These are phyloP conservation scores for Gymnosoma rotundatum DNA, from an alignment of 2,888 invertebrate species.

Conservation along the genomic window DNA sequence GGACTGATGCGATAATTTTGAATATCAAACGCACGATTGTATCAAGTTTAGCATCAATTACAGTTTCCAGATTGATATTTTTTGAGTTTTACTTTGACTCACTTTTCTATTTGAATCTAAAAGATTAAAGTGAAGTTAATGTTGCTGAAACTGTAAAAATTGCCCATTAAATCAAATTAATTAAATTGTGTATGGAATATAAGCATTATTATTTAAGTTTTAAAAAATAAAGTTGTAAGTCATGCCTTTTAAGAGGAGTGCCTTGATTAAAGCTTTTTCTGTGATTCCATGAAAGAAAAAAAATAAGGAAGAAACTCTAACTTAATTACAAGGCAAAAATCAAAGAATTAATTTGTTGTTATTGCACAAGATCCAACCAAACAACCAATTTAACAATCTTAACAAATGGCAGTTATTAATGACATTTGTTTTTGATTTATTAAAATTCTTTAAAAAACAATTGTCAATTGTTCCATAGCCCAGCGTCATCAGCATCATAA, in stretches of 20 bases:
- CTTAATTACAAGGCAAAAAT: constrained; percentile 46
- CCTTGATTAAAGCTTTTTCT: background rate
- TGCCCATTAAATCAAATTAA: background rate
- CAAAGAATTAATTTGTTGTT: constrained; percentile 23
- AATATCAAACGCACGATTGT: too few relatives aligned
- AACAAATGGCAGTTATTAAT: constrained; percentile 49
- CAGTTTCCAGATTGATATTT: too few relatives aligned
- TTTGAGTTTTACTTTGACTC: too few relatives aligned
- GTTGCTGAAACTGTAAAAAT: too few relatives aligned
- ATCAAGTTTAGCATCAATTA: too few relatives aligned
- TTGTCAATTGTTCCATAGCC: constrained; percentile 43
- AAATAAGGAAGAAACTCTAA: constrained; percentile 9
- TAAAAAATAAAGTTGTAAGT: constrained; percentile 35
- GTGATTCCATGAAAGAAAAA: background rate
- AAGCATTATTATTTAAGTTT: background rate
- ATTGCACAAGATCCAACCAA: constrained; percentile 16
- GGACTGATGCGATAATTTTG: too few relatives aligned
- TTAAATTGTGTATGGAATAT: background rate
- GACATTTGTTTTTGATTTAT: constrained; percentile 50
- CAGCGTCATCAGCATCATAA: constrained; percentile 4
- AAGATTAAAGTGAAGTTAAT: too few relatives aligned
- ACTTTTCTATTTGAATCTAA: too few relatives aligned
- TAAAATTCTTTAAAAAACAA: constrained; percentile 50
- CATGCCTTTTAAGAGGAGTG: background rate
- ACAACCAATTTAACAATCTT: background rate